Evolutionary conservation across 1,140 invertebrate genomes (phyloP), one percentile per base, ranked within the genome.

Genomic region (Charaxes varanes): DNA sequence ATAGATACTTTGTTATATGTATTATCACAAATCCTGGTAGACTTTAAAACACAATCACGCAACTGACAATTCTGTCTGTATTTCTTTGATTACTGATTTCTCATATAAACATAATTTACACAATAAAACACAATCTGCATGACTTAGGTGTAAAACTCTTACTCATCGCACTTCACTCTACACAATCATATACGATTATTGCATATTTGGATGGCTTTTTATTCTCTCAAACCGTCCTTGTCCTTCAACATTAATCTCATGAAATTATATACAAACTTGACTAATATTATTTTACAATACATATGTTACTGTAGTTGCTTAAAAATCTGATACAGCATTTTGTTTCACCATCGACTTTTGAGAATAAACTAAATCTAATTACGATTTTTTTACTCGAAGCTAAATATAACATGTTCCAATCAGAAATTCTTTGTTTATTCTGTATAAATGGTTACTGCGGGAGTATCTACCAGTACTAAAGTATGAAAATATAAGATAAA

Each of bases 21-120:
- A 84, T 84, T 85, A 85, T 85, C 84, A 85, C 84, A 85, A 84
- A 85, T 85, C 81, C 84, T 85, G 84, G 84, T 85, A 85, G 83
- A 85, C 80, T 85, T 84, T 81, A 83, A 80, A 85, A 84, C 81
- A 84, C 81, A 84, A 84, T 84, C 83, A 84, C 81, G 65, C 77
- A 79, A 77, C 73, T 82, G 78, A 81, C 73, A 82, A 82, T 60
- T 76, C 69, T 60, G 51, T 66, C 69, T 70, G 76, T 67, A 78
- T 79, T 71, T 81, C 62, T 63, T 79, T 68, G 72, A 76, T 83
- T 84, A 78, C 49, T 77, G 70, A 78, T 78, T 77, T 71, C 59
- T 66, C 78, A 79, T 80, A 79, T 76, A 82, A 82, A 77, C 69
- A 79, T 82, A 80, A 80, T 80, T 77, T 83, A 83, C 76, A 78